Percentiles rank a stretch among this genome's conserved stretches.
phyloP scores from a whole-genome alignment of 2,888 invertebrate species.

The Hirtodrosophila histrioides region DNA sequence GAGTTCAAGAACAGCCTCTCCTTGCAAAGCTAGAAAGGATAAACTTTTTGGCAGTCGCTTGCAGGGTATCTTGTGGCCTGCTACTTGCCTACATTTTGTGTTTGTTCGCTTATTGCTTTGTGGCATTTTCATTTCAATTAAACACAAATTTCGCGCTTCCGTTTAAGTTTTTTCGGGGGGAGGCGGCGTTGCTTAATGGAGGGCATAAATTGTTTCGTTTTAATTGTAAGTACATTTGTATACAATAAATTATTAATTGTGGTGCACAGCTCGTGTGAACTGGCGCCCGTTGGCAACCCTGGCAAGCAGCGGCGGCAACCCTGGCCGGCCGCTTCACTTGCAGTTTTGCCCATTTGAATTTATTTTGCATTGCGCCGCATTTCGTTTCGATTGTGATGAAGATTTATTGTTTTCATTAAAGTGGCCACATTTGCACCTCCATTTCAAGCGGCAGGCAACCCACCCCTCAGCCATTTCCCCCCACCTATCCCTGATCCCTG shows the following conservation, averaged over 20 bases:
- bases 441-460: constrained; percentile 35
- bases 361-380: constrained; percentile 50
- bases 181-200: constrained; percentile 9
- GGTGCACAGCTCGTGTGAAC: constrained; percentile 4
- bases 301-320: constrained; percentile 13
- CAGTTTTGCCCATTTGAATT: constrained; percentile 47
- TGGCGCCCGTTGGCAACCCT: constrained; percentile 2
- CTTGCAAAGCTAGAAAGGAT: too few species aligned
- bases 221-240: constrained; percentile 67
- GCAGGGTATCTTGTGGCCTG: constrained; percentile 17
- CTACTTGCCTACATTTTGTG: neutral
- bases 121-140: constrained; percentile 65
- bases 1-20: too few species aligned
- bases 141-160: constrained; percentile 59
- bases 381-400: constrained; percentile 63
- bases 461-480: neutral
- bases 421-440: constrained; percentile 75
- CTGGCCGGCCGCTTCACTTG: constrained; percentile 27
- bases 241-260: constrained; percentile 67
- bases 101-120: constrained; percentile 26
- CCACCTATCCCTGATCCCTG: neutral
- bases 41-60: too few species aligned
- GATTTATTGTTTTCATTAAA: constrained; percentile 77
- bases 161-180: constrained; percentile 43
- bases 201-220: constrained; percentile 59